Conservation (phyloP, 64 coral and sea anemone genomes). For the Actinia equina region DNA sequence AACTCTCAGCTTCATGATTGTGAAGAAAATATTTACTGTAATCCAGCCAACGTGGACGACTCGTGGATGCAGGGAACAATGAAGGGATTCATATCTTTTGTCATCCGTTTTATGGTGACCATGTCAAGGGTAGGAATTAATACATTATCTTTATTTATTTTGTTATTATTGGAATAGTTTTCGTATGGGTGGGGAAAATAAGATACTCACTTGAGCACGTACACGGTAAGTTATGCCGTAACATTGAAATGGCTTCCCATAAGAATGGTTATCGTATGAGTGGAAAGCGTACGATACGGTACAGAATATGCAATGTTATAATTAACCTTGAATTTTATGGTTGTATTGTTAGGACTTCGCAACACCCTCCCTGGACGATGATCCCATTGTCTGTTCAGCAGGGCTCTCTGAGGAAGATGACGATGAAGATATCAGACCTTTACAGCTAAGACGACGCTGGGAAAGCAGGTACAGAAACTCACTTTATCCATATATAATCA, state of each 20-base stretch:
- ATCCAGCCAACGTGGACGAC: not conserved
- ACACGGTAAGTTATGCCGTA: too few relatives aligned
- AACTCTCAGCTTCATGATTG: constrained; percentile 50
- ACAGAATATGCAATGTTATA: too few relatives aligned
- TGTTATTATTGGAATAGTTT: not conserved
- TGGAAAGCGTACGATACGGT: too few relatives aligned
- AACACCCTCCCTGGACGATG: constrained; percentile 66
- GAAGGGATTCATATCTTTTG: constrained; percentile 71
- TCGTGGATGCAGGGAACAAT: constrained; percentile 49
- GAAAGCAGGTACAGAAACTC: constrained; percentile 59
- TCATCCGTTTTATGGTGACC: constrained; percentile 80
- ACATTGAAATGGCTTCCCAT: too few relatives aligned
- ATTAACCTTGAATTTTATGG: not conserved
- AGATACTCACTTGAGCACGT: too few relatives aligned
- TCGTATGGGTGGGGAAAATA: not conserved
- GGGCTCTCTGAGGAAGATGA: constrained; percentile 24
- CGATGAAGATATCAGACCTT: constrained; percentile 57
- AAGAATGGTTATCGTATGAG: too few relatives aligned
- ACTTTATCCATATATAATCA: not conserved
- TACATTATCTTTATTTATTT: not conserved
- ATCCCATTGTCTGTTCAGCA: constrained; percentile 21
- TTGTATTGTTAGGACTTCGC: constrained; percentile 67
- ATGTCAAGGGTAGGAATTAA: constrained; percentile 76
- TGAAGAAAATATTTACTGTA: constrained; percentile 42
- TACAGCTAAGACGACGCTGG: constrained; percentile 55